Conservation (phyloP, 2,113 vertebrate genomes). For the Gymnarchus niloticus region DNA sequence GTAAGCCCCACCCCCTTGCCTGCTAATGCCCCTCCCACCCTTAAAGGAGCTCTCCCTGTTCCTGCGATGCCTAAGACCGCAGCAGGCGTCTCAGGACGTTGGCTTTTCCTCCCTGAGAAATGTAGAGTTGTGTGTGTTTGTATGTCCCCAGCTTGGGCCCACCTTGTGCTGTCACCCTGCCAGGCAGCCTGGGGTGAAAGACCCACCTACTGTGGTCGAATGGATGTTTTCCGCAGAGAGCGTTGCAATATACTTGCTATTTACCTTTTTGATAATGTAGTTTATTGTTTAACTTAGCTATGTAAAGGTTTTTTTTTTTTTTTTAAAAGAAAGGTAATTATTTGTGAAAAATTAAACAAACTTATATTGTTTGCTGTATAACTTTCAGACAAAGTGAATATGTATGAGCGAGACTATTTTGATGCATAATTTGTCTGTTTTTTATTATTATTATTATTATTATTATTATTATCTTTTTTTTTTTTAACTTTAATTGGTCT, state of each 20-base stretch:
- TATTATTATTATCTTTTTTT: background rate
- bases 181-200: slow-evolving; percentile 14
- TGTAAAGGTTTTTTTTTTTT: slow-evolving; percentile 35
- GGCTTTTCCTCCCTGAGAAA: slow-evolving; percentile 32
- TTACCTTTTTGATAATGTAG: slow-evolving; percentile 61
- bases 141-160: slow-evolving; percentile 49
- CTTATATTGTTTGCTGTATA: slow-evolving; percentile 28
- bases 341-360: slow-evolving; percentile 43
- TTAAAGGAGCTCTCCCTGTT: slow-evolving; percentile 46
- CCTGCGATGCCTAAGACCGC: slow-evolving; percentile 49
- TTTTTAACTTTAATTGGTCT: slow-evolving; percentile 6
- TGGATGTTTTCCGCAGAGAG: slow-evolving; percentile 47
- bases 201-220: slow-evolving; percentile 41
- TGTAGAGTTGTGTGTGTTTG: slow-evolving; percentile 26
- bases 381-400: slow-evolving; percentile 20
- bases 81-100: slow-evolving; percentile 45
- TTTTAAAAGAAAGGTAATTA: slow-evolving; percentile 24
- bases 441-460: background rate
- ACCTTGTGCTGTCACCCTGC: slow-evolving; percentile 49
- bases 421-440: background rate
- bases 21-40: slow-evolving; percentile 31
- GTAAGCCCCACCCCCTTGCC: background rate
- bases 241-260: slow-evolving; percentile 46
- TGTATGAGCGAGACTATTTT: background rate
- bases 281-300: slow-evolving; percentile 55